Percentiles rank a stretch among this genome's conserved stretches.
Conservation (phyloP, 2,113 vertebrate genomes). For the Colius striatus region DNA sequence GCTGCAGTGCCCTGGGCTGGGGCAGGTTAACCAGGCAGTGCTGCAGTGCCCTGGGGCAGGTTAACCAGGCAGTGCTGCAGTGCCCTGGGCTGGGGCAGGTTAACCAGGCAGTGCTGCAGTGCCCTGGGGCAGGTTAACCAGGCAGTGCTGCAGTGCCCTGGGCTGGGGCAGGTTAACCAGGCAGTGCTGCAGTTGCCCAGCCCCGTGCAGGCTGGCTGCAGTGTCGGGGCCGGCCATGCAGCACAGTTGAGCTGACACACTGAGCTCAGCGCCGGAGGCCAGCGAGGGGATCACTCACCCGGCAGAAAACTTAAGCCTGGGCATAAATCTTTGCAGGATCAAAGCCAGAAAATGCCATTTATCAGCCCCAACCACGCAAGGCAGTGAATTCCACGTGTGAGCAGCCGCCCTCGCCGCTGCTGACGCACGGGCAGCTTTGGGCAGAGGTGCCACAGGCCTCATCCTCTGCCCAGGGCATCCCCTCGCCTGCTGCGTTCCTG, state of each 20-base stretch:
- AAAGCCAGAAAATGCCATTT: neutral
- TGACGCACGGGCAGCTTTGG: neutral
- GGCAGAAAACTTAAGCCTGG: neutral
- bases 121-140: neutral
- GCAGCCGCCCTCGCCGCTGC: neutral
- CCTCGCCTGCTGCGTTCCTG: fast-evolving
- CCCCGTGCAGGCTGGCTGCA: too few species aligned
- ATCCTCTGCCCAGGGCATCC: neutral
- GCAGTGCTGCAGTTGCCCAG: neutral
- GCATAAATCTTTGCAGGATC: neutral
- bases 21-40: neutral
- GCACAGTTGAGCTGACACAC: neutral
- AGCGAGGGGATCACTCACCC: neutral
- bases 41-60: neutral
- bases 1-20: neutral
- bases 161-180: neutral
- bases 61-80: neutral
- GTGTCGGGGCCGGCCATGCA: too few species aligned
- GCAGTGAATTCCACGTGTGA: neutral
- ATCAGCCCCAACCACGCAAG: neutral
- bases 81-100: neutral
- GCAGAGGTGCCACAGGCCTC: neutral
- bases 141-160: neutral
- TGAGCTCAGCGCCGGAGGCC: neutral
- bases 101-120: neutral